Percentiles rank a stretch among this genome's conserved stretches.
Evolutionary conservation across 2,888 invertebrate genomes (phyloP).

Genomic region (Temnothorax ravouxi): DNA sequence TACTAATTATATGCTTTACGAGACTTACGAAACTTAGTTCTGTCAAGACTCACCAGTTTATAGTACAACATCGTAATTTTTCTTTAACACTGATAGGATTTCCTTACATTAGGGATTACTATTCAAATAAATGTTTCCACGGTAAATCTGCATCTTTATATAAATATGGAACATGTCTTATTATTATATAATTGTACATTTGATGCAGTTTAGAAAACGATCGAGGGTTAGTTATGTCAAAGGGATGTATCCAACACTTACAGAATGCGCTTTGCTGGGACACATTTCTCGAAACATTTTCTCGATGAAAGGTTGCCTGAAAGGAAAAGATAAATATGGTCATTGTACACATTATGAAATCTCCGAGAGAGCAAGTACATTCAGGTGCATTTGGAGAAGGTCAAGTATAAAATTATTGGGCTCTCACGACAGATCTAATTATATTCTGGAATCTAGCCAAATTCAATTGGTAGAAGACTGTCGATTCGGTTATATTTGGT

Average conservation of each 20-base stretch:
- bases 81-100: constrained; percentile 69
- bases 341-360: constrained; percentile 12
- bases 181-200: constrained; percentile 82
- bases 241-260: constrained; percentile 87
- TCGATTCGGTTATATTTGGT: constrained; percentile 74
- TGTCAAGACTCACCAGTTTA: constrained; percentile 63
- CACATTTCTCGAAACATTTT: constrained; percentile 93
- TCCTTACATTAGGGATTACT: constrained; percentile 66
- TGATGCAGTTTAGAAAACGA: constrained; percentile 81
- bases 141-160: constrained; percentile 79
- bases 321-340: constrained; percentile 68
- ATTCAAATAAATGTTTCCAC: constrained; percentile 74
- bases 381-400: constrained; percentile 63
- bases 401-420: constrained; percentile 77
- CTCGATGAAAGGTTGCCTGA: constrained; percentile 92
- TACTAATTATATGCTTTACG: constrained; percentile 54
- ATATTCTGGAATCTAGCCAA: constrained; percentile 83
- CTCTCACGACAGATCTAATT: constrained; percentile 81
- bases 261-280: constrained; percentile 91
- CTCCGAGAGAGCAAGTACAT: not conserved
- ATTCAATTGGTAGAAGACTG: constrained; percentile 81
- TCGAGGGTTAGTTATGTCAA: constrained; percentile 82
- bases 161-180: constrained; percentile 78
- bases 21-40: constrained; percentile 63
- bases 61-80: constrained; percentile 72